Conservation (phyloP, 1,140 invertebrate species). For the Brachionus manjavacas region DNA sequence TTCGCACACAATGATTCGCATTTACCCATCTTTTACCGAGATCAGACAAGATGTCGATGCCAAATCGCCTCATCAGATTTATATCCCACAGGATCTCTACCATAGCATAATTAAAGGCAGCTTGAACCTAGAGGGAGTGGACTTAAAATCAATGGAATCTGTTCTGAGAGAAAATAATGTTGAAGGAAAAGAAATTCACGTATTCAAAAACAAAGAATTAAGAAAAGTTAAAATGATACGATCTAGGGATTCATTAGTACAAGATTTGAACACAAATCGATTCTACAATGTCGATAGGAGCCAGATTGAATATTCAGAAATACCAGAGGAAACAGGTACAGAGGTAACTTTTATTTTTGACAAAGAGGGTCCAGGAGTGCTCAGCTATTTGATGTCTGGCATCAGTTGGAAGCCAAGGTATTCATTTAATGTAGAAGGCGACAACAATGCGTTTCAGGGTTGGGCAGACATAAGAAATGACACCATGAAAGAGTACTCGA, state of each 20-base stretch:
- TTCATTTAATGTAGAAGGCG: not conserved
- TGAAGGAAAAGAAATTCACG: conserved; percentile 9
- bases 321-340: conserved; percentile 5
- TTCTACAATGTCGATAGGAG: not conserved
- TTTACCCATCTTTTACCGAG: conserved; percentile 33
- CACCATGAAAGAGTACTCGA: conserved; percentile 2
- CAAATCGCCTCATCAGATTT: not conserved
- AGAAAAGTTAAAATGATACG: not conserved
- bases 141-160: not conserved
- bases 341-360: conserved; percentile 26
- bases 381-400: conserved; percentile 27
- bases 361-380: conserved; percentile 1
- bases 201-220: not conserved
- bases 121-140: not conserved
- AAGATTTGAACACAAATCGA: conserved; percentile 16
- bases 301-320: conserved; percentile 11
- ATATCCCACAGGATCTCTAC: conserved; percentile 24
- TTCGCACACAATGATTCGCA: not conserved
- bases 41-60: conserved; percentile 25
- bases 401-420: conserved; percentile 28
- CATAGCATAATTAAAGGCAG: conserved; percentile 5
- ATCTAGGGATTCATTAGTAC: conserved; percentile 23
- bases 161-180: conserved; percentile 6
- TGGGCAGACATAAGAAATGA: conserved; percentile 40
- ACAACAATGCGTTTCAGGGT: not conserved